phyloP scores from a whole-genome alignment of 1,140 invertebrate species.

The Tetramorium alpestre region DNA sequence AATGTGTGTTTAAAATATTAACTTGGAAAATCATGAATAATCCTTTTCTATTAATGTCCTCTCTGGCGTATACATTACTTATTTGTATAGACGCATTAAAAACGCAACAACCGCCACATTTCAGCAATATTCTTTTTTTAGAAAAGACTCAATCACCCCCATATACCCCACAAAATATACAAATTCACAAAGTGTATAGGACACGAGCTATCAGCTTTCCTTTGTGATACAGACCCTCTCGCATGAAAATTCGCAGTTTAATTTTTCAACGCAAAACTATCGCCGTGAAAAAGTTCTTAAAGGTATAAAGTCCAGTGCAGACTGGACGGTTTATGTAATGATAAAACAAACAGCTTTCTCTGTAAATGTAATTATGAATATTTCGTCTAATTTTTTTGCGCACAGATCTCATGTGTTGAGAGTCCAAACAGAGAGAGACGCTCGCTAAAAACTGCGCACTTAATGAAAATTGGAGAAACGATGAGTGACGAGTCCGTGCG shows the following conservation, averaged over 20 bases:
- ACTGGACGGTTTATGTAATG: not conserved
- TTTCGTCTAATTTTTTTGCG: not conserved
- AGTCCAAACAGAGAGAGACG: not conserved
- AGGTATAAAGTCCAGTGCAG: not conserved
- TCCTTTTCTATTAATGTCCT: not conserved
- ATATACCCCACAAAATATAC: not conserved
- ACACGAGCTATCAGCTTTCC: not conserved
- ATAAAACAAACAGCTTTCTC: not conserved
- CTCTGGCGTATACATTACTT: not conserved
- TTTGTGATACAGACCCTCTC: constrained; percentile 15
- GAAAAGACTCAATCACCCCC: not conserved
- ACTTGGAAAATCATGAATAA: not conserved
- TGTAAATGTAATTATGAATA: not conserved
- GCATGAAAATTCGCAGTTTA: not conserved
- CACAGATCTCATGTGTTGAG: not conserved
- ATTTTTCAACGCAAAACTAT: not conserved
- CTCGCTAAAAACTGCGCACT: not conserved
- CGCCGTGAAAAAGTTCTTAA: not conserved
- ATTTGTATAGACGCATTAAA: not conserved
- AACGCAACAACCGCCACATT: not conserved
- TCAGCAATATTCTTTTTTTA: not conserved
- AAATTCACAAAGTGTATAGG: not conserved
- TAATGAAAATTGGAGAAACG: not conserved
- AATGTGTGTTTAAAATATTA: not conserved
- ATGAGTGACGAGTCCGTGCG: not conserved